Evolutionary conservation across 1,140 invertebrate genomes (phyloP).

Genomic region (Zaprionus taronus): DNA sequence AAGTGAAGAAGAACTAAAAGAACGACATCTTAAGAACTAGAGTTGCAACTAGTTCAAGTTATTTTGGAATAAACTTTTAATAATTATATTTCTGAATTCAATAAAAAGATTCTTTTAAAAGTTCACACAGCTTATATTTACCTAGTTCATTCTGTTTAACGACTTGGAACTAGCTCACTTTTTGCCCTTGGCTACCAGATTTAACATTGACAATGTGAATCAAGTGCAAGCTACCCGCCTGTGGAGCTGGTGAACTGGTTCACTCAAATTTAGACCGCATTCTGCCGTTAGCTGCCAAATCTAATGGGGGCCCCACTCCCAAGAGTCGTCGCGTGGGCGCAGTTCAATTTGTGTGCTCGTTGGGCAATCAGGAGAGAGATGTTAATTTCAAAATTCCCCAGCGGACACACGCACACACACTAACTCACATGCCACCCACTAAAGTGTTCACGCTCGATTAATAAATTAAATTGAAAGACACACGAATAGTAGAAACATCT

Average conservation of each 20-base stretch:
- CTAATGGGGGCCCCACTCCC: conserved; percentile 33
- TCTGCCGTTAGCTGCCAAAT: conserved; percentile 35
- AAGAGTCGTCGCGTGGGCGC: conserved; percentile 36
- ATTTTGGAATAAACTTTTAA: no score
- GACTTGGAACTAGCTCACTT: background rate
- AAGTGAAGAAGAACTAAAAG: no score
- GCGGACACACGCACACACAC: conserved; percentile 13
- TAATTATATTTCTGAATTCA: no score
- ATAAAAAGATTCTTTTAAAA: no score
- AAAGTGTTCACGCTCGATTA: conserved; percentile 79
- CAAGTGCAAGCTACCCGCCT: background rate
- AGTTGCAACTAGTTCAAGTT: no score
- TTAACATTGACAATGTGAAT: background rate
- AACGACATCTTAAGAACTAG: no score
- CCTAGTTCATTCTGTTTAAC: background rate
- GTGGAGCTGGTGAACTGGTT: conserved; percentile 2
- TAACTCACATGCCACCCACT: conserved; percentile 50
- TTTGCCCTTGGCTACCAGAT: background rate
- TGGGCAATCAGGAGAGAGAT: conserved; percentile 61
- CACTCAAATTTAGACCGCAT: conserved; percentile 5
- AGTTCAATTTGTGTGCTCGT: conserved; percentile 58
- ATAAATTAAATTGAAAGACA: conserved; percentile 82
- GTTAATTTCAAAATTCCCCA: conserved; percentile 52
- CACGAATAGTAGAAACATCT: conserved; percentile 52
- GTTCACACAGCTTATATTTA: no score